These are phyloP conservation scores for Epizoanthus stellaris DNA, from an alignment of 92 coral and sea anemone species.

Conservation along the genomic window DNA sequence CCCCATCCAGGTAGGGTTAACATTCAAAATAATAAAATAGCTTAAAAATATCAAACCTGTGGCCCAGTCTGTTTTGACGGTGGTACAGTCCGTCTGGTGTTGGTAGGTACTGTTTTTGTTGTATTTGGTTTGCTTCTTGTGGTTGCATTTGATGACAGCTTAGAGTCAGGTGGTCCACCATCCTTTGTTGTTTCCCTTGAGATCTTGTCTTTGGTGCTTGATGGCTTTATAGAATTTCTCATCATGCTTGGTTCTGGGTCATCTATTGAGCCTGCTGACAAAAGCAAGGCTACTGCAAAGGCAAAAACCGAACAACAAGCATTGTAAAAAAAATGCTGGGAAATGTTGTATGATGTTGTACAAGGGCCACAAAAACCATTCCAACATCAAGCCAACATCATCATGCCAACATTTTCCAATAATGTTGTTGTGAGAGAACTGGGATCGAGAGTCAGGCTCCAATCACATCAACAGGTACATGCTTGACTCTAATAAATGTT, in stretches of 20 bases:
- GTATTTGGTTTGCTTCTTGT: slow-evolving; percentile 10
- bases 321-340: background rate
- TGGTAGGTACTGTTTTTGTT: background rate
- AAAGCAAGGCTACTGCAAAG: slow-evolving; percentile 70
- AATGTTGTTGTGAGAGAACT: no score
- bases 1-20: no score
- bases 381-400: no score
- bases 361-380: no score
- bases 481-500: no score
- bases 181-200: slow-evolving; percentile 22
- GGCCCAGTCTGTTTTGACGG: slow-evolving; percentile 7
- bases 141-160: background rate
- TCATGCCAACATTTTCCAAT: no score
- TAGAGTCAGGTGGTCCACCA: slow-evolving; percentile 3
- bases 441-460: no score
- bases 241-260: slow-evolving; percentile 31
- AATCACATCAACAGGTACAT: no score
- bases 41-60: slow-evolving; percentile 17
- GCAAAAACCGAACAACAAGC: background rate
- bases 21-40: no score
- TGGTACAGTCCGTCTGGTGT: slow-evolving; percentile 17
- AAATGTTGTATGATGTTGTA: background rate
- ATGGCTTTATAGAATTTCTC: slow-evolving; percentile 25
- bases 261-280: slow-evolving; percentile 63
- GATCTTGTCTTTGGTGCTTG: background rate